Percentiles rank a stretch among this genome's conserved stretches.
Conservation (phyloP, 2,113 vertebrate species). For the Peromyscus polionotus region DNA sequence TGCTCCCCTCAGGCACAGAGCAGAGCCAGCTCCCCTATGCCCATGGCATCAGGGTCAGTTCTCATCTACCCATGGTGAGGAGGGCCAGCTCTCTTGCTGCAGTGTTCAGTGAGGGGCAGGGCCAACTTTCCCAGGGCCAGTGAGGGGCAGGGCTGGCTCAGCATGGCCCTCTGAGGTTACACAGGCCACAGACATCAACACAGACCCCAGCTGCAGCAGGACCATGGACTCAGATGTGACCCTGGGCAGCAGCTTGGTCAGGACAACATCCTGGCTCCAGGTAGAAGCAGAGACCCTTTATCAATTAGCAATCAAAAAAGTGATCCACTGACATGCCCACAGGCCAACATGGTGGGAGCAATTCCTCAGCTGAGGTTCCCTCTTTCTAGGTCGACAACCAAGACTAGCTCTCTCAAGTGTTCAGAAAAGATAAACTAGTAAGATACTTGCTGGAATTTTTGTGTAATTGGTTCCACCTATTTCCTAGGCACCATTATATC, state of each 20-base stretch:
- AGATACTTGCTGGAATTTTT: slow-evolving; percentile 82
- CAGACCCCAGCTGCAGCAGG: background rate
- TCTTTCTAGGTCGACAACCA: background rate
- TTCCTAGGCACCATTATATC: slow-evolving; percentile 77
- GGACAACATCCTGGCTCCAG: background rate
- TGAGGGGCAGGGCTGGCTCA: background rate
- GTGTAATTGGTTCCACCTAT: slow-evolving; percentile 76
- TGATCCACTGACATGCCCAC: background rate
- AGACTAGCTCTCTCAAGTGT: background rate
- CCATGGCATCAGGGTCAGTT: too few relatives aligned
- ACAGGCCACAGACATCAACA: background rate
- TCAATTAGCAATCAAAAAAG: background rate
- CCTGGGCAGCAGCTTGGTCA: background rate
- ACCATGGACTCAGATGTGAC: background rate
- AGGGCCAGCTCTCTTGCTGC: background rate
- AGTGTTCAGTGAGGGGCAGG: background rate
- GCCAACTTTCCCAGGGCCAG: background rate
- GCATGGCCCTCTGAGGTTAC: background rate
- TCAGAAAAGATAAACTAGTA: slow-evolving; percentile 79
- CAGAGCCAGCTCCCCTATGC: too few relatives aligned
- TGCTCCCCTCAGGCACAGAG: background rate
- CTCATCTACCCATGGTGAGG: background rate
- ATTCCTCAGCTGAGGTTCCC: background rate
- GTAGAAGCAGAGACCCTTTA: background rate
- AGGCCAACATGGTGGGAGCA: background rate